Evolutionary conservation across 2,888 invertebrate genomes (phyloP), one percentile per base, ranked within the genome.

Genomic region (Lysandra bellargus): DNA sequence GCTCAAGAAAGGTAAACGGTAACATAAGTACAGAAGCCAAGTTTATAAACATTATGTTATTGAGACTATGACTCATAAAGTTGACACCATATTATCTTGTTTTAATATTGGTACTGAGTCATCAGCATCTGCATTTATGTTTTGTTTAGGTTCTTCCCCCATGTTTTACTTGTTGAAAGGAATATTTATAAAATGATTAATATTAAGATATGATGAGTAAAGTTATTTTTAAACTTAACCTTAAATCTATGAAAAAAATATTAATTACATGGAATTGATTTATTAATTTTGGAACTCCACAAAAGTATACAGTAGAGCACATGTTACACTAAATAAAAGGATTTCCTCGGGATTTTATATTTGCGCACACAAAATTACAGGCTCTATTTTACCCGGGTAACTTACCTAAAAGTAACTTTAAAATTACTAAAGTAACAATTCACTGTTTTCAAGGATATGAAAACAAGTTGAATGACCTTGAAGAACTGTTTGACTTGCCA

Each of bases 401-500:
- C 37, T 37, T 40, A 40, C 40, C 40, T 40, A 40, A 40, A 37
- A 33, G 5, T 57, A 2, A 44, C 2, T 44, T 44, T 44, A 44
- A 44, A 44, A 44, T 44, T 49, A 49, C 12, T 33, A 4, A 37
- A 30, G 4, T 17, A 17, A n/a, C 9, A 17, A 9, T 40, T 78
- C 60, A 57, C 57, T 17, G 17, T 53, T 80, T 84, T 87, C 44
- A 77, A 95, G 95, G 98, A 1, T 92, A 96, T 23, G 95, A 96
- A 61, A 96, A 97, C 6, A 96, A 96, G 85, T 88, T 99, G 61
- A 95, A 95, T 83, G 96, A 96, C 84, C 93, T 97, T 0, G 98
- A 98, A 85, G 98, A 98, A 89, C 91, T 98, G 0, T 98, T 97
- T 91, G 98, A 98, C 88, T 91, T 98, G 79, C 98, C 98, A 0